Evolutionary conservation across 2,797 vertebrate species (phyloP), one percentile per base, ranked within the genome.

Genomic region (Alca torda): DNA sequence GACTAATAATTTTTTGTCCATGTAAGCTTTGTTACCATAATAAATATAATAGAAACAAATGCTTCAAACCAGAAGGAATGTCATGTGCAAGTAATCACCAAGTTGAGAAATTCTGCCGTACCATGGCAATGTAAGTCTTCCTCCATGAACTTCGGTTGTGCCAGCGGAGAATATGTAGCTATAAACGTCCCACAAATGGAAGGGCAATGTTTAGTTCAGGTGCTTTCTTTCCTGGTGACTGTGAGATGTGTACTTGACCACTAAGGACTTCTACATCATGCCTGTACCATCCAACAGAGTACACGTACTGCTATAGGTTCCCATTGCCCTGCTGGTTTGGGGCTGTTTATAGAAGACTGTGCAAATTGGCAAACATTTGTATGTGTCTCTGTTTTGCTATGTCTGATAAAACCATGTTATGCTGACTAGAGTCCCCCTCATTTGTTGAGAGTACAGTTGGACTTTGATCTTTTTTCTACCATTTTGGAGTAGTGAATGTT

Each of bases 101-200:
- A 41, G 37, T 31, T 45, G 54, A 30, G 48, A 50, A 50, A 21
- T 67, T 65, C 37, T 67, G 46, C 57, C 6, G 1, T 46, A 26
- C n/a, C 25, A 4, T 14, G n/a, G 43, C n/a, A n/a, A 3, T 24
- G 16, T 41, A 72, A 72, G 61, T 93, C 41, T 46, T 83, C 45
- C 9, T 79, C 33, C 8, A 2, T 60, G 35, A 56, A 25, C 21
- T 72, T 72, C 16, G 9, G 23, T 45, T 45, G 28, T 76, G 48
- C 20, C 21, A 11, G 21, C 0, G 1, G 35, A 45, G 50, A 53
- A 6, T 12, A 13, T 0, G 2, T 43, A 23, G 31, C 46, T 43
- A 3, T 74, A 35, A 13, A 37, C 11, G 31, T 43, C 57, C 37
- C 33, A 9, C 6, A 10, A 3, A 13, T 5, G 18, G 78, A 33